Base-by-base conservation (phyloP, 2,888 invertebrate species). In the Dryocosmus kuriphilus region DNA sequence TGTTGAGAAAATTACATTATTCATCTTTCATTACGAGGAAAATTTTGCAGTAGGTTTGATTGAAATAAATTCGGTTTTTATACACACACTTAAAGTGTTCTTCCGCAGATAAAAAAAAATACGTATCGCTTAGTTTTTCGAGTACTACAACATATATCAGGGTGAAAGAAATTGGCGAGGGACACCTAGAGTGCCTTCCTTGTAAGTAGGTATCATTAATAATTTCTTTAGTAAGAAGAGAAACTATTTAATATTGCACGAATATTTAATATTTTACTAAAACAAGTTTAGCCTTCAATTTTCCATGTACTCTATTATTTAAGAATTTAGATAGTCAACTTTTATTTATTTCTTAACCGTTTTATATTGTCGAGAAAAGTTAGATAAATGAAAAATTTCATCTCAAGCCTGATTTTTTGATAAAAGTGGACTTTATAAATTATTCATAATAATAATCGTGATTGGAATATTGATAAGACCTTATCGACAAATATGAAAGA, bases 401-500 rank as follows among this genome's bases (percentile, higher is more conserved):
- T 5, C 19, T 46, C 19, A 16, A 19, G 22, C 24, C 16, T 24
- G 1, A 27, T 14, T 60, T 60, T 24, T 1, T 63, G 35, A 35
- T 63, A 3, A 35, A n/a, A 9, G 14, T 41, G n/a, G 14, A 51
- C 11, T 30, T 32, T 9, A 46, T n/a, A 30, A 71, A 60, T 60
- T 51, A 27, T n/a, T n/a, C n/a, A n/a, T 46, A 46, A 41, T 67
- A 22, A 67, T 24, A 30, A 67, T 46, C 9, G 4, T 67, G 22
- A 24, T 67, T 67, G n/a, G 14, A 71, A 71, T n/a, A 71, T 30
- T 71, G 32, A 71, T 51, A 71, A 32, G 30, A 71, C 27, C 67
- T 67, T 46, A 46, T 67, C 41, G 67, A 55, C 22, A 55, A 30
- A 30, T 32, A 55, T 30, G n/a, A 55, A 71, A 71, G 30, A 22